A percentile compares a stretch with the other conserved stretches of the same genome.
phyloP scores from a whole-genome alignment of 2,888 invertebrate species.

The Camponotus fellah region DNA sequence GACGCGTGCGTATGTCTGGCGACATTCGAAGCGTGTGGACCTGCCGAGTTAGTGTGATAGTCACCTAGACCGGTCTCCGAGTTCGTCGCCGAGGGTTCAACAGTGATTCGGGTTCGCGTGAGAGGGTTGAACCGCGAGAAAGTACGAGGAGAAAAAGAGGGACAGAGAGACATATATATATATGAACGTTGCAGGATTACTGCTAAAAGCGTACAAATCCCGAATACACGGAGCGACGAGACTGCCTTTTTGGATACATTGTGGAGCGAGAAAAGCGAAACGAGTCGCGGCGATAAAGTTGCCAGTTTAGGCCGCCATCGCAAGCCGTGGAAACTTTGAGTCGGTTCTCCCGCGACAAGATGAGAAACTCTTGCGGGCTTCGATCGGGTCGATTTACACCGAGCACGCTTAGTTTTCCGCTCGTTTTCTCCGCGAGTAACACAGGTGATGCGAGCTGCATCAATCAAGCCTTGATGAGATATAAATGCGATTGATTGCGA shows the following conservation, averaged over 20 bases:
- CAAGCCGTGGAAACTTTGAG: slow-evolving; percentile 74
- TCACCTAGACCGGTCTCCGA: slow-evolving; percentile 32
- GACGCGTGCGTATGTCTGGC: slow-evolving; percentile 54
- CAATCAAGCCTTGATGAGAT: background rate
- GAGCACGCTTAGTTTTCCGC: slow-evolving; percentile 32
- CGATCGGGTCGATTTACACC: slow-evolving; percentile 37
- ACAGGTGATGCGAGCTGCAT: background rate
- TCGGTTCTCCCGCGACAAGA: slow-evolving; percentile 51
- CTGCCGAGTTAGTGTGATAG: slow-evolving; percentile 28
- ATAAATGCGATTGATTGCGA: slow-evolving; percentile 4
- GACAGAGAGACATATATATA: slow-evolving; percentile 22
- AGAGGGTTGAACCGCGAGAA: slow-evolving; percentile 62
- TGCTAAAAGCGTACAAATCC: slow-evolving; percentile 85
- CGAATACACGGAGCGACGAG: slow-evolving; percentile 66
- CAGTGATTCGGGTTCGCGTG: slow-evolving; percentile 74
- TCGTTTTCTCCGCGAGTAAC: slow-evolving; percentile 32
- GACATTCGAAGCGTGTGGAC: slow-evolving; percentile 41
- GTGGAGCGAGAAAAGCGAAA: slow-evolving; percentile 33
- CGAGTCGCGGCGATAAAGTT: slow-evolving; percentile 62
- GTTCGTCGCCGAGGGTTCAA: slow-evolving; percentile 69
- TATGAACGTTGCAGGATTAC: slow-evolving; percentile 78
- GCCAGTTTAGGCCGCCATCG: slow-evolving; percentile 74
- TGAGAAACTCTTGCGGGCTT: slow-evolving; percentile 68
- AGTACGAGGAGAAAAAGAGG: slow-evolving; percentile 18
- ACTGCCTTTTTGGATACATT: slow-evolving; percentile 55